Percentiles rank a stretch among this genome's conserved stretches.
phyloP scores from a whole-genome alignment of 1,140 invertebrate species.

The Zophobas atratus region DNA sequence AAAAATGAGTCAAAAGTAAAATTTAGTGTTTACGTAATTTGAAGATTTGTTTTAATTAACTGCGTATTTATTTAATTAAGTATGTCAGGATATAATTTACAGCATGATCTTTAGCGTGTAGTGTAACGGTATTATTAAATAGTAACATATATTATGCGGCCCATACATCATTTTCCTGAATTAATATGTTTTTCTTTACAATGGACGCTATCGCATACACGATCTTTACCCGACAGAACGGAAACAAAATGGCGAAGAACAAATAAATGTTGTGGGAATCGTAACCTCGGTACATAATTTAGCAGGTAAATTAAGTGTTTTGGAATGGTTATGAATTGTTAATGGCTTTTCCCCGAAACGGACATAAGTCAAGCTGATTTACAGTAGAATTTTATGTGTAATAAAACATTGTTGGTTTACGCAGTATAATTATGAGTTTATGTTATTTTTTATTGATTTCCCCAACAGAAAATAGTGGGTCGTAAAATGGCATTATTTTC shows the following conservation, averaged over 20 bases:
- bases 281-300: conserved; percentile 19
- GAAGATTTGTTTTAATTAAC: too few species aligned
- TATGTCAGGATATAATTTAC: too few species aligned
- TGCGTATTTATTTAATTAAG: too few species aligned
- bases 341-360: conserved; percentile 39
- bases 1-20: too few species aligned
- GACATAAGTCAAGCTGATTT: conserved; percentile 48
- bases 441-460: conserved; percentile 44
- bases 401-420: conserved; percentile 49
- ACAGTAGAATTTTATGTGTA: conserved; percentile 44
- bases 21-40: too few species aligned
- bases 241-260: background rate
- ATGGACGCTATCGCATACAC: background rate
- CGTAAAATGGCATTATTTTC: conserved; percentile 27
- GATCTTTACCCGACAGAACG: background rate
- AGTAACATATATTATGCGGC: too few species aligned
- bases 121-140: too few species aligned
- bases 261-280: conserved; percentile 30
- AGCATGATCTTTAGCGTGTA: too few species aligned
- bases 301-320: conserved; percentile 15
- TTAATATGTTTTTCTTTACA: background rate
- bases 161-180: too few species aligned
- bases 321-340: conserved; percentile 32
- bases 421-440: conserved; percentile 39
- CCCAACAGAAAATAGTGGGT: conserved; percentile 7